Percentiles rank a stretch among this genome's conserved stretches.
These are phyloP conservation scores for Germaria angustata DNA, from an alignment of 2,888 invertebrate genomes.

Conservation along the genomic window DNA sequence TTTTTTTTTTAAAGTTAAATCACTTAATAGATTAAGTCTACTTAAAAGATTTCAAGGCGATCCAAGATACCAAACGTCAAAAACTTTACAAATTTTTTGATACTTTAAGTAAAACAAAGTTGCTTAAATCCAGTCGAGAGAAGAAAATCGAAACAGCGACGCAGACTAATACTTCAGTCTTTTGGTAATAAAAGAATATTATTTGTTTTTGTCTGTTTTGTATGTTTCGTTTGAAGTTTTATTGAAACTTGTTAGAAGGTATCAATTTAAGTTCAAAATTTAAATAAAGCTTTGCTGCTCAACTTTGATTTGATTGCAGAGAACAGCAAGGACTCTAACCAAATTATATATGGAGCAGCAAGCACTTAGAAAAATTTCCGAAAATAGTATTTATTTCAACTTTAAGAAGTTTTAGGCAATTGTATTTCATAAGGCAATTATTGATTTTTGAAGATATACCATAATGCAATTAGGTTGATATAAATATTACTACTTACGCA, in stretches of 20 bases:
- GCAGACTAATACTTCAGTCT: slow-evolving; percentile 16
- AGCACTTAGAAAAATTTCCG: background rate
- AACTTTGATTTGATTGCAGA: slow-evolving; percentile 23
- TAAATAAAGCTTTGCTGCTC: slow-evolving; percentile 17
- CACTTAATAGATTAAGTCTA: slow-evolving; percentile 70
- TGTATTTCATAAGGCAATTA: too few species aligned
- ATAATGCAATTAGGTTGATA: too few species aligned
- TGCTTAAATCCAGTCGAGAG: slow-evolving; percentile 34
- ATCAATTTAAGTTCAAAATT: slow-evolving; percentile 54
- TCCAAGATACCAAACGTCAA: slow-evolving; percentile 58
- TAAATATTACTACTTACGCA: too few species aligned
- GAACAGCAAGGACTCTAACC: background rate
- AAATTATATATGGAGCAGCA: background rate
- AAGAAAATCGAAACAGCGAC: background rate
- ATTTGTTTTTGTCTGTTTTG: background rate
- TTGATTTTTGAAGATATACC: too few species aligned
- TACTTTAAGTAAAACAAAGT: slow-evolving; percentile 32
- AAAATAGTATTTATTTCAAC: too few species aligned
- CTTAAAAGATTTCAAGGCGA: slow-evolving; percentile 70
- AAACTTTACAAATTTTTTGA: slow-evolving; percentile 37
- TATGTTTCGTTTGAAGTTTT: background rate
- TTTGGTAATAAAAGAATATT: background rate
- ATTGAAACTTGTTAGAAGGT: slow-evolving; percentile 45
- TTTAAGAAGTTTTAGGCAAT: too few species aligned
- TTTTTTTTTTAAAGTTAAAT: slow-evolving; percentile 60